Conservation (phyloP, 2,888 invertebrate genomes). For the Drosophila mettleri region DNA sequence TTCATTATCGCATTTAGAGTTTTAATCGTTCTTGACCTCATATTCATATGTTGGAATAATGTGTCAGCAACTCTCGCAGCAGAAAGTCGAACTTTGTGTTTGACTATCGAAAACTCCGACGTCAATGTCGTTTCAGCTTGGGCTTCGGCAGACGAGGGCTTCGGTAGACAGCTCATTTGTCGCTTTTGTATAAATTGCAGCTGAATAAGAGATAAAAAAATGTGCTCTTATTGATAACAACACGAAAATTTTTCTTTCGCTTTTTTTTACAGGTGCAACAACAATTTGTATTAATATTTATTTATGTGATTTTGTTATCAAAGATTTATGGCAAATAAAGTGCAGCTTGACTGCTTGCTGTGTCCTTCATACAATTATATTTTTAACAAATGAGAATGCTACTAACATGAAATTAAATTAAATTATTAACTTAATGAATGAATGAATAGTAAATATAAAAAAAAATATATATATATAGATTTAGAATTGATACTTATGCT, state of each 20-base stretch:
- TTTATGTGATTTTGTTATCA: slow-evolving; percentile 38
- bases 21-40: background rate
- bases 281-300: slow-evolving; percentile 30
- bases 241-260: background rate
- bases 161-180: slow-evolving; percentile 13
- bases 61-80: slow-evolving; percentile 3
- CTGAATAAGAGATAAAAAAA: background rate
- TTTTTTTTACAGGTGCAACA: slow-evolving; percentile 3
- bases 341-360: slow-evolving; percentile 10
- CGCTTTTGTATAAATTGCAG: slow-evolving; percentile 12
- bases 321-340: slow-evolving; percentile 35
- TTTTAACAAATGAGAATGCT: background rate
- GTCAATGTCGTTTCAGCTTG: slow-evolving; percentile 9
- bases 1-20: too few relatives aligned
- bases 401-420: too few relatives aligned
- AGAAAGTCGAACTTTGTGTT: slow-evolving; percentile 1
- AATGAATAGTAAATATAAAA: too few relatives aligned
- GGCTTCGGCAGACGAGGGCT: slow-evolving; percentile 3
- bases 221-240: slow-evolving; percentile 21
- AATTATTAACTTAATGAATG: too few relatives aligned
- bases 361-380: background rate
- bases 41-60: slow-evolving; percentile 1
- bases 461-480: too few relatives aligned
- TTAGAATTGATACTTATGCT: too few relatives aligned
- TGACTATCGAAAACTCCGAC: background rate